Evolutionary conservation across 2,113 vertebrate genomes (phyloP).

Genomic region (Formicarius rufipectus): DNA sequence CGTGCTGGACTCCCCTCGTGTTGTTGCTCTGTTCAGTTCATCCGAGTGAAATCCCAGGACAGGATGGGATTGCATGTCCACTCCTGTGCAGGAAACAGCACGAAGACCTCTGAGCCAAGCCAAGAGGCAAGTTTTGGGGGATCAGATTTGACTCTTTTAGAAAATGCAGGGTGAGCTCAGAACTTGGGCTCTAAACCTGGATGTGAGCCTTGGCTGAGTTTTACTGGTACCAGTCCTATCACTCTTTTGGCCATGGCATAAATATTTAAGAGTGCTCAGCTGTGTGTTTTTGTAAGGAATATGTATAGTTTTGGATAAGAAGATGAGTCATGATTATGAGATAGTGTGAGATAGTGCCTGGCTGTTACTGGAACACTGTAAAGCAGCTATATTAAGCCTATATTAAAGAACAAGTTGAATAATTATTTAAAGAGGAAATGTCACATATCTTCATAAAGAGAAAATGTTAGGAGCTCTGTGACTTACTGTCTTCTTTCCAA

Average conservation of each 20-base stretch:
- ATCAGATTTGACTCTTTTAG: neutral
- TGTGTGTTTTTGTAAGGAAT: slow-evolving; percentile 2
- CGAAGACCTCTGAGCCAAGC: neutral
- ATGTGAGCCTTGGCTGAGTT: neutral
- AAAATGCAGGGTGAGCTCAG: neutral
- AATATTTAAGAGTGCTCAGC: slow-evolving; percentile 6
- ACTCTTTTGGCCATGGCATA: neutral
- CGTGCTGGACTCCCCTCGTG: neutral
- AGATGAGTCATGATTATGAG: neutral
- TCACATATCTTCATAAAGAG: neutral
- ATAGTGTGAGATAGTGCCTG: slow-evolving; percentile 9
- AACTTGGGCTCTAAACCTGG: neutral
- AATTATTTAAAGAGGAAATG: slow-evolving; percentile 28
- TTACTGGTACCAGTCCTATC: neutral
- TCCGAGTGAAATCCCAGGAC: neutral
- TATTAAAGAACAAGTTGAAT: neutral
- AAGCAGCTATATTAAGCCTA: neutral
- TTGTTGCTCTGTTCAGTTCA: neutral
- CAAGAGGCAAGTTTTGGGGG: neutral
- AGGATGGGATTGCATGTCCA: neutral
- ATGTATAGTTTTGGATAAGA: slow-evolving; percentile 17
- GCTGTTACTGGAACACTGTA: neutral
- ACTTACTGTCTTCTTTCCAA: neutral
- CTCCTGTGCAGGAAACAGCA: neutral
- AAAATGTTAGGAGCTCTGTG: neutral